phyloP scores from a whole-genome alignment of 2,888 invertebrate genomes.

The Noctua fimbriata region DNA sequence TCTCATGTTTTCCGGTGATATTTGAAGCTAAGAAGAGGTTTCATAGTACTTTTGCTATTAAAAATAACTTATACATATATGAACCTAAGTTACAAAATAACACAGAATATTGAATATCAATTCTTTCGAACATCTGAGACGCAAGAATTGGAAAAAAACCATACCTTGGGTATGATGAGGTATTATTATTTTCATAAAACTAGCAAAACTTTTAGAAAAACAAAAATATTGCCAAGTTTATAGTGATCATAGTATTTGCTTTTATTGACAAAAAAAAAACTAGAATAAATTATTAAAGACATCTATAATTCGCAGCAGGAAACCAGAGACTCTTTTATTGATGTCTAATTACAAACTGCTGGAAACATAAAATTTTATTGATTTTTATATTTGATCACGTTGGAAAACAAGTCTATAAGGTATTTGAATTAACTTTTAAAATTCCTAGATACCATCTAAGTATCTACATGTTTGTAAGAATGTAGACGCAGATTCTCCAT shows the following conservation, averaged over 20 bases:
- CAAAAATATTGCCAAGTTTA: neutral
- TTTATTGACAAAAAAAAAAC: constrained; percentile 43
- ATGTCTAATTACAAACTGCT: constrained; percentile 55
- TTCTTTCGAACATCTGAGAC: neutral
- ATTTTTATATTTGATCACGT: constrained; percentile 49
- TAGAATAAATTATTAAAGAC: constrained; percentile 33
- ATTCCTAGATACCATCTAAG: constrained; percentile 28
- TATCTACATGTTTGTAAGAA: constrained; percentile 1
- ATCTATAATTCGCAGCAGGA: constrained; percentile 58
- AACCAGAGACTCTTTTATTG: constrained; percentile 48
- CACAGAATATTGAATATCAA: neutral
- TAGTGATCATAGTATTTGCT: constrained; percentile 23
- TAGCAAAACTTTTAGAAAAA: neutral
- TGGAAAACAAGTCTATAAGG: constrained; percentile 52
- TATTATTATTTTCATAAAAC: neutral
- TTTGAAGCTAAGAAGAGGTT: neutral
- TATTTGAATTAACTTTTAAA: constrained; percentile 46
- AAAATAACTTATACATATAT: neutral
- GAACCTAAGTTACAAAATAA: neutral
- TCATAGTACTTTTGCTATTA: neutral
- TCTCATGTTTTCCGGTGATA: constrained; percentile 41
- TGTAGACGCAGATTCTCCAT: neutral
- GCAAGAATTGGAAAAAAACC: neutral
- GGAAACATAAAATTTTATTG: constrained; percentile 53
- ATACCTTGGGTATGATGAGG: neutral